Evolutionary conservation across 2,113 vertebrate species (phyloP).

Genomic region (Indri indri): DNA sequence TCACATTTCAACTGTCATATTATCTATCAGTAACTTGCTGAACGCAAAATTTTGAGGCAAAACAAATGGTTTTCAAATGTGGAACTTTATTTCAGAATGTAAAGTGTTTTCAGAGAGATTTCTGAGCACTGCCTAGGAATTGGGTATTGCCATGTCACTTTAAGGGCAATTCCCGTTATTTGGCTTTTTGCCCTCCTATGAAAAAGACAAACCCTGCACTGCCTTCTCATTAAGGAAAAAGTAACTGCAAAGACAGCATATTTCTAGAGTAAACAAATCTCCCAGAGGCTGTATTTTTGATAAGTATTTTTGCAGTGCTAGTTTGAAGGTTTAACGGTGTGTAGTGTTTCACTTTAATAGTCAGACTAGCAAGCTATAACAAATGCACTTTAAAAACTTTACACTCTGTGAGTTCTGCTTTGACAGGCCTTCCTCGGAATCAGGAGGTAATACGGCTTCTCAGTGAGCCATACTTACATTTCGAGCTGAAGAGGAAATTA

Average conservation of each 20-base stretch:
- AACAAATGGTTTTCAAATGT: background rate
- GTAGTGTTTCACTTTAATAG: constrained; percentile 83
- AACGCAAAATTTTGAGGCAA: background rate
- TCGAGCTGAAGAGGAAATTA: constrained; percentile 69
- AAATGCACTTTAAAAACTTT: constrained; percentile 79
- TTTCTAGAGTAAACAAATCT: constrained; percentile 81
- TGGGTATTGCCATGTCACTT: background rate
- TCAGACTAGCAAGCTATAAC: constrained; percentile 78
- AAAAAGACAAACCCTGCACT: constrained; percentile 52
- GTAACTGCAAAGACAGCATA: constrained; percentile 77
- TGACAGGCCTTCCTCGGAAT: constrained; percentile 69
- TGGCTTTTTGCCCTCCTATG: constrained; percentile 62
- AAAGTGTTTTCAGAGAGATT: background rate
- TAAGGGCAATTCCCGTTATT: constrained; percentile 37
- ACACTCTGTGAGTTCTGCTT: constrained; percentile 53
- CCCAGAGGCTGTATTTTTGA: constrained; percentile 80
- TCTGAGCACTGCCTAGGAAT: background rate
- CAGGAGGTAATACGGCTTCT: constrained; percentile 67
- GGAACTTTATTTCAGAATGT: background rate
- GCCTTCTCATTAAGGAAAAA: constrained; percentile 76
- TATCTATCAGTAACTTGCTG: background rate
- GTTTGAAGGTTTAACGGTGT: constrained; percentile 82
- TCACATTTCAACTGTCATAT: background rate
- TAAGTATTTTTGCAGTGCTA: constrained; percentile 79
- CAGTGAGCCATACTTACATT: constrained; percentile 68